phyloP scores from a whole-genome alignment of 2,113 vertebrate species.

The Lamprotornis superbus region DNA sequence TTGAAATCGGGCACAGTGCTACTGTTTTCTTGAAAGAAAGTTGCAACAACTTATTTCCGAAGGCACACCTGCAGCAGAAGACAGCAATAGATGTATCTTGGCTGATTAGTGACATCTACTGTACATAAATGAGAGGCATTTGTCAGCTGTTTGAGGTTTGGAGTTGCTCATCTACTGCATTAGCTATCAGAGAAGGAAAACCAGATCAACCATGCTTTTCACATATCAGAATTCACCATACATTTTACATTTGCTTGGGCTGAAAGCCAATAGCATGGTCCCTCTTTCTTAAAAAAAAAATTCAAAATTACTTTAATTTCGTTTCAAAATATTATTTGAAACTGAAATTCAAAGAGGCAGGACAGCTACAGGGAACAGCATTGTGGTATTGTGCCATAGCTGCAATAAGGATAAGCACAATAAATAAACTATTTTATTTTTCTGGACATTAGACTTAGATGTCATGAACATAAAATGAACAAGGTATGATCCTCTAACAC shows the following conservation, averaged over 20 bases:
- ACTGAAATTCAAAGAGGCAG: background rate
- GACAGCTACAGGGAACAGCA: background rate
- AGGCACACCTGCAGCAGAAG: background rate
- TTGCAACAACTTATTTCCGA: background rate
- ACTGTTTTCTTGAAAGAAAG: background rate
- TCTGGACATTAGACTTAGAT: background rate
- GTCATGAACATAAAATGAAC: background rate
- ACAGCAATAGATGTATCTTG: background rate
- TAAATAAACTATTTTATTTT: background rate
- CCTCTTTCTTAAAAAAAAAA: background rate
- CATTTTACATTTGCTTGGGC: background rate
- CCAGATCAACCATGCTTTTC: background rate
- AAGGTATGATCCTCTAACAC: background rate
- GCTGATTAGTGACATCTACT: background rate
- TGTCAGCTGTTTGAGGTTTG: background rate
- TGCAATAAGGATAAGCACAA: background rate
- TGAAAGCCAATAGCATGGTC: background rate
- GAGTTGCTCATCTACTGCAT: background rate
- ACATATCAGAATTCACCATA: background rate
- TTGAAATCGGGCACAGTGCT: background rate
- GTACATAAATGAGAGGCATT: background rate
- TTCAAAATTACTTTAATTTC: background rate
- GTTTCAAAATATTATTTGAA: background rate
- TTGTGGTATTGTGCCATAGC: background rate
- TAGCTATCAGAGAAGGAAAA: background rate